Evolutionary conservation across 2,888 invertebrate genomes (phyloP).

Genomic region (Chymomyza amoena): DNA sequence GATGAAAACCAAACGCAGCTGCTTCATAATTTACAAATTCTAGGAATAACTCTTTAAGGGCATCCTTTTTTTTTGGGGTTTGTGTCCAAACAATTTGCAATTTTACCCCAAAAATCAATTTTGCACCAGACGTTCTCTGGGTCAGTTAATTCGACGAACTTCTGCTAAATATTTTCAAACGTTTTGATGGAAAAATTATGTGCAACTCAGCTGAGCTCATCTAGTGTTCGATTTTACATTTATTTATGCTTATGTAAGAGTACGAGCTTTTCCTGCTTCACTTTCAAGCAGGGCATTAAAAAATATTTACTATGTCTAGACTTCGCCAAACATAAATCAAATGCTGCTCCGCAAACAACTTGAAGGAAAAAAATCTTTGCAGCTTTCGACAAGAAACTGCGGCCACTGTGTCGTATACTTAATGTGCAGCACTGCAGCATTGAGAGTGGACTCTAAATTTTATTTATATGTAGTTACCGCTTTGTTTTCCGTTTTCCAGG

Average conservation of each 20-base stretch:
- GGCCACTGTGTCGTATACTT: neutral
- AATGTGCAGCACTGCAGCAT: neutral
- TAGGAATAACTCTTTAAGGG: neutral
- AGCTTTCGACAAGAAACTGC: too few species aligned
- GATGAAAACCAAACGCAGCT: slow-evolving; percentile 8
- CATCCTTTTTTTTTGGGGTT: neutral
- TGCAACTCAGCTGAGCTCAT: slow-evolving; percentile 38
- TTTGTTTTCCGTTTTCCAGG: neutral
- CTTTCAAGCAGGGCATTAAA: slow-evolving; percentile 53
- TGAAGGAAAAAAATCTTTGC: neutral
- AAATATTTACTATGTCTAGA: slow-evolving; percentile 73
- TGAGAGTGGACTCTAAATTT: neutral
- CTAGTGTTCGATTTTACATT: slow-evolving; percentile 48
- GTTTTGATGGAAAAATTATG: slow-evolving; percentile 54
- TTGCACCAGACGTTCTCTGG: slow-evolving; percentile 31
- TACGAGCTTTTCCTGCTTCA: neutral
- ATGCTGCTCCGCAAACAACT: slow-evolving; percentile 34
- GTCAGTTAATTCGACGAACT: slow-evolving; percentile 34
- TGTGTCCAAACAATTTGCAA: slow-evolving; percentile 11
- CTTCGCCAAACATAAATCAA: slow-evolving; percentile 63
- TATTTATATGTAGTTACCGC: neutral
- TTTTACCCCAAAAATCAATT: slow-evolving; percentile 19
- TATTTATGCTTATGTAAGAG: slow-evolving; percentile 49
- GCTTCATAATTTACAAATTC: slow-evolving; percentile 1
- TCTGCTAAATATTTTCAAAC: slow-evolving; percentile 7